Percentiles rank a stretch among this genome's conserved stretches.
Evolutionary conservation across 2,888 invertebrate species (phyloP).

Genomic region (Plusia festucae): DNA sequence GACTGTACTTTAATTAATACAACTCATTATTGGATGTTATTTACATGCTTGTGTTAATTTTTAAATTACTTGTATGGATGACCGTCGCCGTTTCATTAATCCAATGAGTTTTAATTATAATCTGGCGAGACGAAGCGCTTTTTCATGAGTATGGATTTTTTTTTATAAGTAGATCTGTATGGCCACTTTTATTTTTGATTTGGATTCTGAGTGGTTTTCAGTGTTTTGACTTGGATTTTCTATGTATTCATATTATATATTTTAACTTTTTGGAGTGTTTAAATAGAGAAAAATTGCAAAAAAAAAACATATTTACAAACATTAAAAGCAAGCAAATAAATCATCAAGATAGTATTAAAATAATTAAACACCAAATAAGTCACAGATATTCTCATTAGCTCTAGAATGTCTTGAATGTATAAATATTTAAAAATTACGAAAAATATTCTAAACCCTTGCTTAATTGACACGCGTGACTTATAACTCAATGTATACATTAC

Average conservation of each 20-base stretch:
- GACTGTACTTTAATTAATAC: slow-evolving; percentile 29
- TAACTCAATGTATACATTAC: slow-evolving; percentile 23
- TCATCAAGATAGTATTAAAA: neutral
- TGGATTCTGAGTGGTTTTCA: neutral
- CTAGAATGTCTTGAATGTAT: slow-evolving; percentile 20
- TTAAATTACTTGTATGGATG: slow-evolving; percentile 10
- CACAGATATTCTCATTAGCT: slow-evolving; percentile 18
- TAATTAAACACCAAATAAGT: slow-evolving; percentile 16
- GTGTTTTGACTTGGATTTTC: too few species aligned
- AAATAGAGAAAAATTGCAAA: too few species aligned
- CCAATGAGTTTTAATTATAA: slow-evolving; percentile 22
- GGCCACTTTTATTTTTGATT: neutral
- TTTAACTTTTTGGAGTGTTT: too few species aligned
- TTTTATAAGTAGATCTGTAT: neutral
- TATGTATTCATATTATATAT: too few species aligned
- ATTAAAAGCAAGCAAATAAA: slow-evolving; percentile 10
- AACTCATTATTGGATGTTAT: slow-evolving; percentile 24
- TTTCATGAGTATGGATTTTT: neutral
- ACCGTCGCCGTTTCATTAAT: slow-evolving; percentile 23
- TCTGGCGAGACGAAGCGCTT: slow-evolving; percentile 1
- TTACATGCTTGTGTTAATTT: slow-evolving; percentile 19
- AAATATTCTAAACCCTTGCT: slow-evolving; percentile 37
- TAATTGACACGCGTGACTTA: slow-evolving; percentile 47
- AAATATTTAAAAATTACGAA: slow-evolving; percentile 40
- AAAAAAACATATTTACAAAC: too few species aligned